phyloP scores from a whole-genome alignment of 1,140 invertebrate species.

The Diachasmimorpha longicaudata region DNA sequence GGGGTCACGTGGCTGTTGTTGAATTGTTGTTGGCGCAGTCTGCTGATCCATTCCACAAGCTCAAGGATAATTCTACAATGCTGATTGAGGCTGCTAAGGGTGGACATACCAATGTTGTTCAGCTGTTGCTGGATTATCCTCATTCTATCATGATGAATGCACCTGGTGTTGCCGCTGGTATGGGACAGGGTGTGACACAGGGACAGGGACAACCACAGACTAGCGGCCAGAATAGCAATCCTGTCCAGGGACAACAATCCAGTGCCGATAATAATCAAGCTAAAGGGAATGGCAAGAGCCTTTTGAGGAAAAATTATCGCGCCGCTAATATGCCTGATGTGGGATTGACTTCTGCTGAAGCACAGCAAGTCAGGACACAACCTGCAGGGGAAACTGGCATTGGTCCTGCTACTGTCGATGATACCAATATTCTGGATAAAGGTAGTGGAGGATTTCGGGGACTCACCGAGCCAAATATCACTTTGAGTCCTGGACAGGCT shows the following conservation, averaged over 20 bases:
- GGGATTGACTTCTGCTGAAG: slow-evolving; percentile 65
- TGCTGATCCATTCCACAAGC: slow-evolving; percentile 94
- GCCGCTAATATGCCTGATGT: slow-evolving; percentile 59
- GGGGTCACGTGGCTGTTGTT: slow-evolving; percentile 92
- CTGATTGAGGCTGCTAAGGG: slow-evolving; percentile 98
- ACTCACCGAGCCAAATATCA: slow-evolving; percentile 57
- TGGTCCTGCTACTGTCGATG: slow-evolving; percentile 46
- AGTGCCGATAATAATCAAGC: slow-evolving; percentile 48
- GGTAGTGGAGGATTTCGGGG: slow-evolving; percentile 51
- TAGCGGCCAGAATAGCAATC: slow-evolving; percentile 41
- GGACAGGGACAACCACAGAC: slow-evolving; percentile 31
- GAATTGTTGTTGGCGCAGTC: slow-evolving; percentile 87
- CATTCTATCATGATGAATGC: slow-evolving; percentile 76
- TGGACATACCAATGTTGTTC: slow-evolving; percentile 94
- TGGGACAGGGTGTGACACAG: slow-evolving; percentile 40
- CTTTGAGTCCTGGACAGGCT: slow-evolving; percentile 43
- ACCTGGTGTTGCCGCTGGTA: slow-evolving; percentile 32
- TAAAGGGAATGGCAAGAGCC: slow-evolving; percentile 61
- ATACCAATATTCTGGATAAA: slow-evolving; percentile 60
- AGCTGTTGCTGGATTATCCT: slow-evolving; percentile 92
- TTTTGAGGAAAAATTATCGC: slow-evolving; percentile 64
- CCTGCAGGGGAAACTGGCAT: slow-evolving; percentile 52
- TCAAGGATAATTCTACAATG: slow-evolving; percentile 99
- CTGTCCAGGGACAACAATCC: slow-evolving; percentile 46
- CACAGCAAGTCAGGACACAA: slow-evolving; percentile 62